Evolutionary conservation across 2,797 vertebrate species (phyloP), one percentile per base, ranked within the genome.

Genomic region (Mus caroli): DNA sequence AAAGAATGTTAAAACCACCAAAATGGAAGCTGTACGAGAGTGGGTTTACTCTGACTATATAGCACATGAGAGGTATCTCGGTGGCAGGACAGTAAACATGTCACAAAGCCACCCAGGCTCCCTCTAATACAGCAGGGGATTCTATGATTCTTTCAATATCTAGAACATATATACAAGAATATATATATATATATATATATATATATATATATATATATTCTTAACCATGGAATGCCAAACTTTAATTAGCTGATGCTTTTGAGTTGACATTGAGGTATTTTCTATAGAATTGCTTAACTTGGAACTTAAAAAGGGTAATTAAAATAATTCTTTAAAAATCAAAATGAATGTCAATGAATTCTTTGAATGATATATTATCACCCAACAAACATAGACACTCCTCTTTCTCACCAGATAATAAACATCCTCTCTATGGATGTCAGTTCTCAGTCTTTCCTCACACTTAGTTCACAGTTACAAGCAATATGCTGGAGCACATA

Each of bases 261-360:
- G 26, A 52, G 19, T 62, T 77, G 50, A 52, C 10, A 86, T 86
- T 88, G 50, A 62, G 11, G 80, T 90, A 6, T 83, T 94, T 87
- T 52, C 76, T 62, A 46, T 12, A 34, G 52, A 84, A 76, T 77
- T 26, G 91, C 92, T 96, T 79, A 87, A 50, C 34, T 56, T 87
- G 43, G 11, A 3, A 93, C 28, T 67, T 78, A 73, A 46, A 67
- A 43, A 90, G 1, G 15, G 89, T 86, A 82, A 88, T 86, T 24
- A 80, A 93, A 91, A 64, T 89, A 52, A 40, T 82, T 88, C 52
- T 95, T 77, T 6, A 60, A 93, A 62, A 76, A 88, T 82, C 34
- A 77, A 20, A 90, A 28, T 28, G 77, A 90, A 77, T 50, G 40
- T 40, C 6, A 84, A 40, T 75, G 31, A 90, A 75, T 83, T 19